Percentiles rank a stretch among this genome's conserved stretches.
phyloP scores from a whole-genome alignment of 2,113 vertebrate species.

The Pomatorhinus ruficollis region DNA sequence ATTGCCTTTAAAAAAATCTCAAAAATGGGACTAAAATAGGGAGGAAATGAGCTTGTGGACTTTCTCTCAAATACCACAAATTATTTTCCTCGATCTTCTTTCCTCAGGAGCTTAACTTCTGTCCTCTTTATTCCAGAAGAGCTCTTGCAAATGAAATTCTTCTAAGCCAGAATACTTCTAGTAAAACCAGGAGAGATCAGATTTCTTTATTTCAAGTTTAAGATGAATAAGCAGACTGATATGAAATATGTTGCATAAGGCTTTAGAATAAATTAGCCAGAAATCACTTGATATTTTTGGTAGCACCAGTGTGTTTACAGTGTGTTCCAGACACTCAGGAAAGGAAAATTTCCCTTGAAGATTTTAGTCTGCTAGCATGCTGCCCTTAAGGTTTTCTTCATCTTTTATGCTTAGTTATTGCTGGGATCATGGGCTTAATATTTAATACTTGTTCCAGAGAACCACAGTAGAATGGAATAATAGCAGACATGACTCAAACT shows the following conservation, averaged over 20 bases:
- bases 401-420: conserved; percentile 38
- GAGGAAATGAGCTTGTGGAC: neutral
- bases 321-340: conserved; percentile 20
- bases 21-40: neutral
- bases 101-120: conserved; percentile 14
- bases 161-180: conserved; percentile 27
- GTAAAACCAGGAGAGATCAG: conserved; percentile 24
- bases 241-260: conserved; percentile 40
- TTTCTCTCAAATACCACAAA: neutral
- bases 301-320: conserved; percentile 38
- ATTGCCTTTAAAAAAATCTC: neutral
- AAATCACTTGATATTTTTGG: conserved; percentile 51
- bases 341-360: conserved; percentile 32
- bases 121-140: neutral
- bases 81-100: conserved; percentile 31
- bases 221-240: conserved; percentile 45
- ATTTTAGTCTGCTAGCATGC: neutral
- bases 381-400: conserved; percentile 45
- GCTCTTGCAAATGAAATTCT: neutral
- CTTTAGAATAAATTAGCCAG: conserved; percentile 47
- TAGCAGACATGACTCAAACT: conserved; percentile 57
- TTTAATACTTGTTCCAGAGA: conserved; percentile 52
- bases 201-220: conserved; percentile 31
- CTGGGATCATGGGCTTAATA: conserved; percentile 34
- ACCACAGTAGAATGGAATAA: conserved; percentile 2